A percentile compares a stretch with the other conserved stretches of the same genome.
Evolutionary conservation across 2,888 invertebrate species (phyloP).

Genomic region (Andrena fulva): DNA sequence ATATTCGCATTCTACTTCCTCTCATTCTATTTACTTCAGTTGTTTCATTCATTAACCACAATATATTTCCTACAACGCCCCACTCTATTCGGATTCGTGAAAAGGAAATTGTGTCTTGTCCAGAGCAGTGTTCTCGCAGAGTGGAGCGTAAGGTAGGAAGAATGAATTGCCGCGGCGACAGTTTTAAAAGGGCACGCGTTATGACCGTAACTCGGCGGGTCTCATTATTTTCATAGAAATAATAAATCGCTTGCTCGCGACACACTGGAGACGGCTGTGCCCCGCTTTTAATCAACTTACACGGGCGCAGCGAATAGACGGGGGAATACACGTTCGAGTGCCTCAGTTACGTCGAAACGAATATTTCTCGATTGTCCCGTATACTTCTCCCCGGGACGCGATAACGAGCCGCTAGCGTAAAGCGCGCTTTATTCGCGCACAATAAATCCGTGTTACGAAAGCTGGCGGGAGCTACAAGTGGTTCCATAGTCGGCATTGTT

Average conservation of each 20-base stretch:
- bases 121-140: no score
- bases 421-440: not conserved
- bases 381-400: not conserved
- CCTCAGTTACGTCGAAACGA: not conserved
- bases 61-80: no score
- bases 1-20: no score
- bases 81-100: no score
- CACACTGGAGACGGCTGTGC: not conserved
- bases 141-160: not conserved
- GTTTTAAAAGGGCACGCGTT: not conserved
- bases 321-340: not conserved
- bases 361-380: not conserved
- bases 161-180: not conserved
- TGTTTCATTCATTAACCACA: no score
- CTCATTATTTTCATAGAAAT: constrained; percentile 12
- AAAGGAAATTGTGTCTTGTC: no score
- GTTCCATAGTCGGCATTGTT: constrained; percentile 8
- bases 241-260: not conserved
- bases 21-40: no score
- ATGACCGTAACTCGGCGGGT: not conserved
- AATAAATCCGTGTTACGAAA: not conserved
- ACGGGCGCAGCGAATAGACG: not conserved
- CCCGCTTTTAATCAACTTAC: not conserved
- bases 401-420: constrained; percentile 2
- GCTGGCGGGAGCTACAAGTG: constrained; percentile 15